Evolutionary conservation across 2,113 vertebrate genomes (phyloP), one percentile per base, ranked within the genome.

Genomic region (Dipodomys ordii): DNA sequence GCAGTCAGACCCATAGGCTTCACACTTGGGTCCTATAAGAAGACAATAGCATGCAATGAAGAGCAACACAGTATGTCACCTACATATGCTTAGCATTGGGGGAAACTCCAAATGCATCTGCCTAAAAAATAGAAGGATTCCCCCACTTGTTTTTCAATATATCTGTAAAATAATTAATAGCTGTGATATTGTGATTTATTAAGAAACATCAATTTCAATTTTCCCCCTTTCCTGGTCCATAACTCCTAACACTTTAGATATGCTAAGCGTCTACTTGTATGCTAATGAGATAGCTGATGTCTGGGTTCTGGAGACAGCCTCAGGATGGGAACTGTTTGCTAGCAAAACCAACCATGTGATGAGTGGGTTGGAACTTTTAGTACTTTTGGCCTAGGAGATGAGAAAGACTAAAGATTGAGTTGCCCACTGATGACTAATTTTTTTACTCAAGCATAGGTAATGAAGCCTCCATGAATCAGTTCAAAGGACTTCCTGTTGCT

Each of bases 21-120:
- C 93, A 94, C 78, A 64, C 88, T 74, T 76, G 83, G 68, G 46
- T 23, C 84, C 73, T 74, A 68, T 32, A 91, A 88, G 71, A 87
- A 96, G 68, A 30, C 74, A 83, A 57, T 39, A 44, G 72, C 44
- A 80, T 30, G 20, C 11, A 69, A 44, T 32, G 84, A 91, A 94
- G 73, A 57, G 73, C 62, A 94, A 81, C 89, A 92, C 86, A 96
- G 84, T 92, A 86, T 78, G 90, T 87, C 90, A 79, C 32, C 80
- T 74, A 23, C 93, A 84, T 84, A 93, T 94, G 87, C 76, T 92
- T 74, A 65, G 30, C 78, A 35, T n/a, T 74, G 64, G 65, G n/a
- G 30, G 71, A 62, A 77, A 71, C 71, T 60, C 15, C 69, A 91
- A 94, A n/a, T 46, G 73, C 78, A 28, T 77, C 78, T 79, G 35